These are phyloP conservation scores for Lophura nycthemera DNA, from an alignment of 2,113 vertebrate genomes.

Conservation along the genomic window DNA sequence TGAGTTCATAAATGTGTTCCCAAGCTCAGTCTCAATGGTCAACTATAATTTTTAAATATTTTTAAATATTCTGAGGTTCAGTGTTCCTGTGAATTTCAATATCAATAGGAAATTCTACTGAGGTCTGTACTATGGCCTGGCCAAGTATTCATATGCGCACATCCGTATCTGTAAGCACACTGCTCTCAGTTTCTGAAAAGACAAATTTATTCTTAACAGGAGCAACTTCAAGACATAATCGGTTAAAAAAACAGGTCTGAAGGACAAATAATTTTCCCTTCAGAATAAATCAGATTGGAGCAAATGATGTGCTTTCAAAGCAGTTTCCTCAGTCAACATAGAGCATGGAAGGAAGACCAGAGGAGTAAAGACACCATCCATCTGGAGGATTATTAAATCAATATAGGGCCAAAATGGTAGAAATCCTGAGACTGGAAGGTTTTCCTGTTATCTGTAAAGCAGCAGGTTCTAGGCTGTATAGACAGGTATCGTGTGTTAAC, in stretches of 20 bases:
- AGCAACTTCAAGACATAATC: not conserved
- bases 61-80: not conserved
- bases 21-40: not conserved
- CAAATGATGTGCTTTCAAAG: too few species aligned
- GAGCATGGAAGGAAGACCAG: not conserved
- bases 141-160: too few species aligned
- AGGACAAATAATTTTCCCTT: not conserved
- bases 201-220: too few species aligned
- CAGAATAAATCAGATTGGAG: too few species aligned
- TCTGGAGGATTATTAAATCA: constrained; percentile 15
- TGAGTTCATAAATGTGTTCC: not conserved
- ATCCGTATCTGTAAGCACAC: too few species aligned
- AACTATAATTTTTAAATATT: not conserved
- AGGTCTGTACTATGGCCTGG: not conserved
- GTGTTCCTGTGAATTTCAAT: not conserved
- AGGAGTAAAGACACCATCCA: not conserved
- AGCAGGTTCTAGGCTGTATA: not conserved
- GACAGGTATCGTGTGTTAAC: constrained; percentile 5
- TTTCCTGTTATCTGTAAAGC: not conserved
- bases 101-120: not conserved
- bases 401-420: not conserved
- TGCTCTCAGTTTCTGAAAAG: too few species aligned
- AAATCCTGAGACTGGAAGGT: not conserved
- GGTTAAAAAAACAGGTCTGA: not conserved
- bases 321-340: not conserved